A percentile compares a stretch with the other conserved stretches of the same genome.
Conservation (phyloP, 2,888 invertebrate genomes). For the Eumacrocentrus americanus region DNA sequence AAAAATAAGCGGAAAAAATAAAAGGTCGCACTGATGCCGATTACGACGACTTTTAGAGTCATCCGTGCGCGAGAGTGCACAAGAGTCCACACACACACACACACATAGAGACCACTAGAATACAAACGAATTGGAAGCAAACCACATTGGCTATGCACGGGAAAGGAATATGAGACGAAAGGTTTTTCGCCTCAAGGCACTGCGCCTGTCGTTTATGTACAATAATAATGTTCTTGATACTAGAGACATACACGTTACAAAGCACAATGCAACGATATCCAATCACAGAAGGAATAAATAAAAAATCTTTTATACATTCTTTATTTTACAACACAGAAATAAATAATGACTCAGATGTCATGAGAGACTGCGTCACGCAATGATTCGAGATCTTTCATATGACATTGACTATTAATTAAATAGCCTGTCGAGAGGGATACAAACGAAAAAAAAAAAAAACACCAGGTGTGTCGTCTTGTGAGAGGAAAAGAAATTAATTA, state of each 20-base stretch:
- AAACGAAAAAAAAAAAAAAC: not conserved
- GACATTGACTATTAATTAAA: slow-evolving; percentile 10
- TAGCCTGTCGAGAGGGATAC: not conserved
- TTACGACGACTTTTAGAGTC: not conserved
- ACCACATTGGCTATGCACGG: slow-evolving; percentile 7
- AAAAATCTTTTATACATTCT: too few relatives aligned
- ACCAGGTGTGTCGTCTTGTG: not conserved
- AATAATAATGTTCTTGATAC: too few relatives aligned
- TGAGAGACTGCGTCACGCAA: slow-evolving; percentile 1
- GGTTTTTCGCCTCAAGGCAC: too few relatives aligned
- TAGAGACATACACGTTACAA: too few relatives aligned
- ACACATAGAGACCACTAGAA: not conserved
- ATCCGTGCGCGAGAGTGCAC: slow-evolving; percentile 1
- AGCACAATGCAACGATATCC: too few relatives aligned
- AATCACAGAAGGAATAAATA: too few relatives aligned
- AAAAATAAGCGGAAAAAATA: not conserved
- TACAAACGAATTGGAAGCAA: slow-evolving; percentile 12
- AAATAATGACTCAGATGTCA: slow-evolving; percentile 9
- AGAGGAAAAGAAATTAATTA: not conserved
- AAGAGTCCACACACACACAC: not conserved
- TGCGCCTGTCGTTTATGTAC: too few relatives aligned
- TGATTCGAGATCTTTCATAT: slow-evolving; percentile 19
- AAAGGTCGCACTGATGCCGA: not conserved
- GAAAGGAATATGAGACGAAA: too few relatives aligned
- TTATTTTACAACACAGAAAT: not conserved